phyloP scores from a whole-genome alignment of 2,888 invertebrate species.

The Diogma glabrata region DNA sequence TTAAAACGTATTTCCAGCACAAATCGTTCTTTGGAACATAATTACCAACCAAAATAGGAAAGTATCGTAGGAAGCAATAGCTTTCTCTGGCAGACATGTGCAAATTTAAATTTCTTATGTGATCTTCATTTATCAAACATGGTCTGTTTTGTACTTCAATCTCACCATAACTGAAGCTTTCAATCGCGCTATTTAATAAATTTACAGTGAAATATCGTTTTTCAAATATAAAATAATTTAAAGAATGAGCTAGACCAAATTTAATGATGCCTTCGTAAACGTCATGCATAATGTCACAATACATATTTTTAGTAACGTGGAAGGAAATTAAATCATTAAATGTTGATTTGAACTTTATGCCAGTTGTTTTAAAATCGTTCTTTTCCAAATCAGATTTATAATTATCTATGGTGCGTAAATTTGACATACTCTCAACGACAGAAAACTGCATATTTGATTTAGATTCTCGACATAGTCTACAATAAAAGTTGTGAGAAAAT shows the following conservation, averaged over 20 bases:
- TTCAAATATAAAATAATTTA: background rate
- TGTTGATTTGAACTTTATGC: background rate
- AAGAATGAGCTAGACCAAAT: background rate
- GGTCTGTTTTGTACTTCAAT: background rate
- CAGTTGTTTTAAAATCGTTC: background rate
- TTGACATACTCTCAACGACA: background rate
- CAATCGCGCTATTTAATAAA: background rate
- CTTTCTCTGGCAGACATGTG: constrained; percentile 2
- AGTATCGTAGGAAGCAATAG: background rate
- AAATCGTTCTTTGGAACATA: background rate
- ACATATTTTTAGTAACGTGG: background rate
- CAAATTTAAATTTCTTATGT: background rate
- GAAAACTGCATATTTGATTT: background rate
- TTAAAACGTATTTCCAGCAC: background rate
- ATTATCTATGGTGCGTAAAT: background rate
- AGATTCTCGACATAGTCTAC: background rate
- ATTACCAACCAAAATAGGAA: background rate
- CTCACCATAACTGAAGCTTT: background rate
- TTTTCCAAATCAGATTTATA: background rate
- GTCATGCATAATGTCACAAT: background rate
- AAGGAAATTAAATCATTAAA: background rate
- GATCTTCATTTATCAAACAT: background rate
- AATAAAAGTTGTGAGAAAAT: background rate
- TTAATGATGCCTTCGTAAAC: background rate
- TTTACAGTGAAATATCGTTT: background rate